phyloP scores from a whole-genome alignment of 2,797 vertebrate species.

The Anabacerthia variegaticeps region DNA sequence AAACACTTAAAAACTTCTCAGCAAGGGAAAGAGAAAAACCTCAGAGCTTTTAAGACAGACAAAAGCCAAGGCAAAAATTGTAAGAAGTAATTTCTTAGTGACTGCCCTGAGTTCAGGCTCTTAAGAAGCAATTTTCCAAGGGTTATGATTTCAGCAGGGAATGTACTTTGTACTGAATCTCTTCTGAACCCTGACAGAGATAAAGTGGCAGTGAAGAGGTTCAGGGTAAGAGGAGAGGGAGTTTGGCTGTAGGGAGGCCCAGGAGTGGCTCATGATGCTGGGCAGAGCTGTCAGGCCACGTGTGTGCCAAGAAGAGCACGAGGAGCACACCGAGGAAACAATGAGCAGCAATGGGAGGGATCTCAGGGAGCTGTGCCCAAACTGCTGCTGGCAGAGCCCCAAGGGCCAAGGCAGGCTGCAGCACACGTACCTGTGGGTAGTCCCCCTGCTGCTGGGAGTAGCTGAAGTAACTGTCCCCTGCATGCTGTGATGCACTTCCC shows the following conservation, averaged over 20 bases:
- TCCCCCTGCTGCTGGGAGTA: conserved; percentile 88
- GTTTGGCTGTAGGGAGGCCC: neutral
- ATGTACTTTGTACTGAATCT: neutral
- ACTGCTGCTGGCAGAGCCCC: neutral
- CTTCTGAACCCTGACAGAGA: neutral
- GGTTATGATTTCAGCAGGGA: neutral
- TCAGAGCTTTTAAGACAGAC: neutral
- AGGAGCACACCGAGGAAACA: neutral
- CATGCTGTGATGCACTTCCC: conserved; percentile 79
- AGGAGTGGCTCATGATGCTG: fast-evolving
- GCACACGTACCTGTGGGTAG: conserved; percentile 74
- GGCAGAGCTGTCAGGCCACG: neutral
- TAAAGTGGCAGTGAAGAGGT: fast-evolving
- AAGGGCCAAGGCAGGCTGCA: neutral
- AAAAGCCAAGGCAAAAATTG: neutral
- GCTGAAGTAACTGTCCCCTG: conserved; percentile 79
- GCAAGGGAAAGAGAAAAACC: neutral
- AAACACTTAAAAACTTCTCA: neutral
- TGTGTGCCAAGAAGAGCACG: fast-evolving
- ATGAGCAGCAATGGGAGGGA: neutral
- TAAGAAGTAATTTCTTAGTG: neutral
- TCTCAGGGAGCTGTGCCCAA: neutral
- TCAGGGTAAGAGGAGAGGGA: neutral
- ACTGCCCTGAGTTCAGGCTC: neutral
- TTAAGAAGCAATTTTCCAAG: neutral